phyloP scores from a whole-genome alignment of 2,888 invertebrate species.

The Emmelina monodactyla region DNA sequence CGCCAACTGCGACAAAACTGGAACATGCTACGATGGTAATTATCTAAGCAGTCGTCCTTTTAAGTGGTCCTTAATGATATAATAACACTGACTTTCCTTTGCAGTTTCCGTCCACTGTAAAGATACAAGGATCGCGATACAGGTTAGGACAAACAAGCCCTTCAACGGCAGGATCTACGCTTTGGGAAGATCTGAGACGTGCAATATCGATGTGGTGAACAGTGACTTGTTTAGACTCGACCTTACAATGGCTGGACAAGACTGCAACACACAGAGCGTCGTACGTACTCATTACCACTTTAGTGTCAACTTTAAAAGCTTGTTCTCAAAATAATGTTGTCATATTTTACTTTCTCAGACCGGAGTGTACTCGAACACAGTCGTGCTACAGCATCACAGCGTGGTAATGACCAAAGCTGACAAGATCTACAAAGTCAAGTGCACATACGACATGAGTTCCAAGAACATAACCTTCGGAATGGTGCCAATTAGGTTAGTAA shows the following conservation, averaged over 20 bases:
- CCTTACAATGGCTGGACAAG: constrained; percentile 92
- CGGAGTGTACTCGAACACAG: constrained; percentile 93
- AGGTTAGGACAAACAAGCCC: constrained; percentile 91
- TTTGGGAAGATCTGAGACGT: constrained; percentile 91
- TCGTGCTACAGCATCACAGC: constrained; percentile 93
- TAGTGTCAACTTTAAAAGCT: neutral
- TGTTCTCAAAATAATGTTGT: neutral
- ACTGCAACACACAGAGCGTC: constrained; percentile 95
- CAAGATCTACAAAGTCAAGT: constrained; percentile 95
- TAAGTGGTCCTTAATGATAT: no score
- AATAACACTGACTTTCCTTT: constrained; percentile 20
- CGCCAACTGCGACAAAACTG: constrained; percentile 92
- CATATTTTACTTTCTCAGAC: constrained; percentile 66
- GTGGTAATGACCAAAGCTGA: constrained; percentile 97
- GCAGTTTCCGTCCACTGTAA: constrained; percentile 93
- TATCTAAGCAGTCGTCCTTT: constrained; percentile 10
- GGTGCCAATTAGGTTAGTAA: constrained; percentile 91
- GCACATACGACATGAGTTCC: constrained; percentile 95
- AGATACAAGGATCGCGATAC: constrained; percentile 91
- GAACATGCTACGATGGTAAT: constrained; percentile 94
- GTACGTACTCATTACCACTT: constrained; percentile 73
- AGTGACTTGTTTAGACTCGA: constrained; percentile 92
- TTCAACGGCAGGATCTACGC: constrained; percentile 96
- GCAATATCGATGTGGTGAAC: constrained; percentile 92
- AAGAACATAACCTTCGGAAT: constrained; percentile 97